A percentile compares a stretch with the other conserved stretches of the same genome.
Conservation (phyloP, 1,140 invertebrate species). For the Drosophila leontia region DNA sequence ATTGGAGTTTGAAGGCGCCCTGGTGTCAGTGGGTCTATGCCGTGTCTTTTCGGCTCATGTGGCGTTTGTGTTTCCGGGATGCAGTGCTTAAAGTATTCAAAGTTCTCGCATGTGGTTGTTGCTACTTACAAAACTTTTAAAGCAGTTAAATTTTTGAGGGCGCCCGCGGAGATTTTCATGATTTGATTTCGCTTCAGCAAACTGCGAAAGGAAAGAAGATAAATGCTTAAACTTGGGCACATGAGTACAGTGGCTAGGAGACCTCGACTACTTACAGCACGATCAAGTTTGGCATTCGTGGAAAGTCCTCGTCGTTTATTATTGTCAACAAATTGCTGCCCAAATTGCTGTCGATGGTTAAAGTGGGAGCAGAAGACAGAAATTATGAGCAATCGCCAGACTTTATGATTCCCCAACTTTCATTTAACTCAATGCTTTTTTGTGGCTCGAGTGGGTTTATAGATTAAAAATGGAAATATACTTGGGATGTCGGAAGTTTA, state of each 20-base stretch:
- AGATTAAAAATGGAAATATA: constrained; percentile 56
- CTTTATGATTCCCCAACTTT: constrained; percentile 57
- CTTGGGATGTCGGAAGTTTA: constrained; percentile 14
- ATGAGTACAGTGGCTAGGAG: not conserved
- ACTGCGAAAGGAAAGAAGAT: constrained; percentile 84
- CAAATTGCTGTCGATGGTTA: constrained; percentile 87
- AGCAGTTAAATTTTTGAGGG: constrained; percentile 88
- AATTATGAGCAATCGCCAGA: constrained; percentile 60
- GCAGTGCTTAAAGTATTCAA: constrained; percentile 70
- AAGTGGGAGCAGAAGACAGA: constrained; percentile 43
- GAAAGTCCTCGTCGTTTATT: constrained; percentile 88
- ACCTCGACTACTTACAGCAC: constrained; percentile 88
- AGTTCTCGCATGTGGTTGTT: constrained; percentile 26
- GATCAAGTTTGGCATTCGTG: constrained; percentile 87
- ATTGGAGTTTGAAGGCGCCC: constrained; percentile 64
- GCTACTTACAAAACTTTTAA: constrained; percentile 90
- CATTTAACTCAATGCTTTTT: constrained; percentile 51
- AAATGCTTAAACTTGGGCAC: constrained; percentile 26
- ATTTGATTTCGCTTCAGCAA: constrained; percentile 90
- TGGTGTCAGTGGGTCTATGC: constrained; percentile 32
- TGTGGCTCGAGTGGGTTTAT: constrained; percentile 54
- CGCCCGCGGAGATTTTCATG: constrained; percentile 87
- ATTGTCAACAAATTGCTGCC: constrained; percentile 88
- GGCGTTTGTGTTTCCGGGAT: constrained; percentile 34
- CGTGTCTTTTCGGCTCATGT: constrained; percentile 27